phyloP scores from a whole-genome alignment of 30 jellyfish, hydroid and myxozoan genomes.

The Aurelia aurita region DNA sequence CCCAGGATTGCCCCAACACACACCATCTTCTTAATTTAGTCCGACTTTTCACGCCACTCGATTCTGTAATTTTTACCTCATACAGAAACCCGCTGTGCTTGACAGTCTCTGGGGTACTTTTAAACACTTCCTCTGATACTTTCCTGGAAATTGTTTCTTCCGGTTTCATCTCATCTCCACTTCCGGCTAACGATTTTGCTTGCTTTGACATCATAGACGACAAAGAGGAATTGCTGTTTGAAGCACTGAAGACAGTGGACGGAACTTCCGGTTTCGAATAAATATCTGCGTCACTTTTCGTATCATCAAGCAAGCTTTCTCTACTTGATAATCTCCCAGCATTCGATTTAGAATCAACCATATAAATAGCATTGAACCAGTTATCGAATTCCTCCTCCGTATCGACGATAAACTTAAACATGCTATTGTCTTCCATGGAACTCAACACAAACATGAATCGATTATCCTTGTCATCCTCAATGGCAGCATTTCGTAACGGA shows the following conservation, averaged over 20 bases:
- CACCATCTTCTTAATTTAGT: slow-evolving; percentile 86
- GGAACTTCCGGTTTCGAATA: slow-evolving; percentile 28
- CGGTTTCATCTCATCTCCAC: slow-evolving; percentile 56
- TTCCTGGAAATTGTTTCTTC: slow-evolving; percentile 26
- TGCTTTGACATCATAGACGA: slow-evolving; percentile 52
- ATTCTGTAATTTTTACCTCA: slow-evolving; percentile 64
- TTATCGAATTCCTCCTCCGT: slow-evolving; percentile 81
- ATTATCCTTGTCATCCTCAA: slow-evolving; percentile 77
- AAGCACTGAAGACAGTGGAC: slow-evolving; percentile 14
- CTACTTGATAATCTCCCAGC: slow-evolving; percentile 62
- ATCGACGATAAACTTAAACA: slow-evolving; percentile 57
- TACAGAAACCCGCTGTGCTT: slow-evolving; percentile 66
- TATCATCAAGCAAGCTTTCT: slow-evolving; percentile 73
- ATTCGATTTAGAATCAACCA: slow-evolving; percentile 47
- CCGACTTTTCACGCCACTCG: slow-evolving; percentile 50
- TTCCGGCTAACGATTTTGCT: slow-evolving; percentile 51
- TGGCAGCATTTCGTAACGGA: slow-evolving; percentile 92
- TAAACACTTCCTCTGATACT: slow-evolving; percentile 63
- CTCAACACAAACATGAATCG: slow-evolving; percentile 56
- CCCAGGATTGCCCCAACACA: slow-evolving; percentile 66
- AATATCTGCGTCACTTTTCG: slow-evolving; percentile 45
- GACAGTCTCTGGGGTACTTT: slow-evolving; percentile 39
- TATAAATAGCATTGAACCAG: slow-evolving; percentile 87
- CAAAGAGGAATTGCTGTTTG: slow-evolving; percentile 62
- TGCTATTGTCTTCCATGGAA: slow-evolving; percentile 79